Evolutionary conservation across 2,888 invertebrate species (phyloP).

Genomic region (Venusia cambrica): DNA sequence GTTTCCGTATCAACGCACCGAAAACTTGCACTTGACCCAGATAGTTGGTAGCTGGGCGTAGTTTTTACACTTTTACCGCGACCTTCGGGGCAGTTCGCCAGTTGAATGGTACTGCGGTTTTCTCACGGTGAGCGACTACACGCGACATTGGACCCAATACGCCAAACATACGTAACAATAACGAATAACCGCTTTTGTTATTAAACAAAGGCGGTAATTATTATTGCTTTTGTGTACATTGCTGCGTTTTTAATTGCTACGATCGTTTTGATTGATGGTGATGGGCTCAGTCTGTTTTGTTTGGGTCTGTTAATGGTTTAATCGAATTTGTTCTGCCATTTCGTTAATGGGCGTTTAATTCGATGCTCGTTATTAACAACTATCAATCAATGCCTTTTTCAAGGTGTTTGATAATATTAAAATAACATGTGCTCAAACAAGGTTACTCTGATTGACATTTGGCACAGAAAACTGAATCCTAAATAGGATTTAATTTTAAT

Average conservation of each 20-base stretch:
- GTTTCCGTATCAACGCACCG: slow-evolving; percentile 32
- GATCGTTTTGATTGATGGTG: slow-evolving; percentile 19
- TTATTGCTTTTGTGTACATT: slow-evolving; percentile 12
- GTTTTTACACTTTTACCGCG: slow-evolving; percentile 63
- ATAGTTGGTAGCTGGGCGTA: slow-evolving; percentile 37
- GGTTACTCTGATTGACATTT: slow-evolving; percentile 12
- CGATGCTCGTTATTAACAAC: neutral
- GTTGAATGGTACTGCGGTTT: slow-evolving; percentile 33
- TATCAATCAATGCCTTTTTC: slow-evolving; percentile 12
- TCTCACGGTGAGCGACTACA: slow-evolving; percentile 45
- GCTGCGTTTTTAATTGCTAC: slow-evolving; percentile 9
- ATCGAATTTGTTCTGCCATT: slow-evolving; percentile 1
- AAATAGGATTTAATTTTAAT: too few species aligned
- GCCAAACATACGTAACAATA: slow-evolving; percentile 26
- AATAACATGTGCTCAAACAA: slow-evolving; percentile 7
- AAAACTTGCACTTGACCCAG: slow-evolving; percentile 45
- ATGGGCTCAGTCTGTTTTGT: slow-evolving; percentile 3
- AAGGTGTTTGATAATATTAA: slow-evolving; percentile 9
- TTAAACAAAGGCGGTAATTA: slow-evolving; percentile 18
- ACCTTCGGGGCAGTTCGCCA: slow-evolving; percentile 42
- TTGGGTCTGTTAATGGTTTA: slow-evolving; percentile 7
- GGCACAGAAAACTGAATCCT: neutral
- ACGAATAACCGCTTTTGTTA: slow-evolving; percentile 19
- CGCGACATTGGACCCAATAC: slow-evolving; percentile 44
- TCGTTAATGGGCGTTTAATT: neutral